Evolutionary conservation across 2,113 vertebrate species (phyloP).

Genomic region (Panurus biarmicus): DNA sequence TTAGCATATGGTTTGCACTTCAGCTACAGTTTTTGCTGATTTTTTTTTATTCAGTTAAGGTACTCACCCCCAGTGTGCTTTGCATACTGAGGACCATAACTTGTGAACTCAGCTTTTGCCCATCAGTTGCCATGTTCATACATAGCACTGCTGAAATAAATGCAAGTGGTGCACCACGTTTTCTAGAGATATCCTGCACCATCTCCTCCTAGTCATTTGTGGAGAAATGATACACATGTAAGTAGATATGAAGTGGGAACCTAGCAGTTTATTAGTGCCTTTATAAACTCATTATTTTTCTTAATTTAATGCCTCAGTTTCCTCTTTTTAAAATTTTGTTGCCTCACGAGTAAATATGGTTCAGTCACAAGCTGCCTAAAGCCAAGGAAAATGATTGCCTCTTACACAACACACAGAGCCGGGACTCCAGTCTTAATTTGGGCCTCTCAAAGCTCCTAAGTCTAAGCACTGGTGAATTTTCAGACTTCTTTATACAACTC

Average conservation of each 20-base stretch:
- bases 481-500: not conserved
- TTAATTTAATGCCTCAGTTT: not conserved
- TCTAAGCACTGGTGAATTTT: not conserved
- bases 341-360: not conserved
- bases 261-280: not conserved
- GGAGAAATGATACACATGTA: not conserved
- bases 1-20: not conserved
- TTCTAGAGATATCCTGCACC: not conserved
- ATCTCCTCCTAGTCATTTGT: not conserved
- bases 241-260: not conserved
- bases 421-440: not conserved
- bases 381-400: not conserved
- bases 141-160: not conserved
- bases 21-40: not conserved
- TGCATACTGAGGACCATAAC: not conserved
- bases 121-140: fast-evolving
- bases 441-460: not conserved
- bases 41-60: not conserved
- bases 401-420: not conserved
- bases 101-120: not conserved
- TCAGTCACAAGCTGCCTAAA: not conserved
- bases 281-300: not conserved
- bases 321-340: not conserved
- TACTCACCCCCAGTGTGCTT: not conserved
- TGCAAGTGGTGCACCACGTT: not conserved